Conservation (phyloP, 2,797 vertebrate species). For the Labroides dimidiatus region DNA sequence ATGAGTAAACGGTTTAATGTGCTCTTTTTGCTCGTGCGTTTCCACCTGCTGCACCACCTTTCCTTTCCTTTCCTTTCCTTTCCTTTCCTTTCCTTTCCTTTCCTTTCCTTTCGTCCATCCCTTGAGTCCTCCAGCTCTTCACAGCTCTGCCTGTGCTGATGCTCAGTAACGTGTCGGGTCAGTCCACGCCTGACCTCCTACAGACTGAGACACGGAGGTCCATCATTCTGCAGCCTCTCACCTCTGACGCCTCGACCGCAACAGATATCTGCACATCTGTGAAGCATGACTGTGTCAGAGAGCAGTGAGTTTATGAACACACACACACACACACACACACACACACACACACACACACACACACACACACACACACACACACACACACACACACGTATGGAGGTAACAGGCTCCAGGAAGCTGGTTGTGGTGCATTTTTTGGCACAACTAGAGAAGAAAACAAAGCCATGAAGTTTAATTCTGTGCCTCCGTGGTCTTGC, state of each 20-base stretch:
- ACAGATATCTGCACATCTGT: slow-evolving; percentile 22
- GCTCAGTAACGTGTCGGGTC: slow-evolving; percentile 21
- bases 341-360: background rate
- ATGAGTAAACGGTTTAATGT: slow-evolving; percentile 1
- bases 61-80: slow-evolving; percentile 1
- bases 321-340: background rate
- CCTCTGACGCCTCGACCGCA: slow-evolving; percentile 15
- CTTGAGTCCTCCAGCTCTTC: slow-evolving; percentile 4
- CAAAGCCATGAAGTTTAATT: slow-evolving; percentile 19
- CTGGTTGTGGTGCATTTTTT: background rate
- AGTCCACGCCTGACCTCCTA: slow-evolving; percentile 3
- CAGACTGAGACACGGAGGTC: slow-evolving; percentile 9
- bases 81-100: slow-evolving; percentile 12
- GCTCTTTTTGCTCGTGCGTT: background rate
- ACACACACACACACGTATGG: background rate
- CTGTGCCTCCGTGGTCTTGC: slow-evolving; percentile 20
- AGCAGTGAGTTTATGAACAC: background rate
- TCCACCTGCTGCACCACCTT: slow-evolving; percentile 11
- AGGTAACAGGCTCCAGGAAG: background rate
- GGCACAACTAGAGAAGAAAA: slow-evolving; percentile 3
- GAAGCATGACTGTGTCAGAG: background rate
- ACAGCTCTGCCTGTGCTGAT: slow-evolving; percentile 8
- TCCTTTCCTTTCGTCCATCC: slow-evolving; percentile 19
- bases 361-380: background rate
- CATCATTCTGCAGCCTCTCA: slow-evolving; percentile 22